Percentiles rank a stretch among this genome's conserved stretches.
Evolutionary conservation across 1,140 invertebrate genomes (phyloP).

Genomic region (Drosophila takahashii): DNA sequence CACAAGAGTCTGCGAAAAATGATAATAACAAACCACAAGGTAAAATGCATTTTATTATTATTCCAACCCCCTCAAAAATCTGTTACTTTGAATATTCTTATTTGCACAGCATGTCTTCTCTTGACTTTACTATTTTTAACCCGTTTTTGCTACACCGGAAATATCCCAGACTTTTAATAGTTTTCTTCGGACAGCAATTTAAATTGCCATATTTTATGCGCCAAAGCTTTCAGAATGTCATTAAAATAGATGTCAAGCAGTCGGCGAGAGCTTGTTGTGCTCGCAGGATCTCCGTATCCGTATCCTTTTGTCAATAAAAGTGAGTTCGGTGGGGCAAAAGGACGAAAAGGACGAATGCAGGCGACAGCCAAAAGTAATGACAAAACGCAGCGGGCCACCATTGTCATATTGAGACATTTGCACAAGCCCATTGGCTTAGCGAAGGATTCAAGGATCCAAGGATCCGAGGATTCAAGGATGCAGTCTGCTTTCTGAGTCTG

Average conservation of each 20-base stretch:
- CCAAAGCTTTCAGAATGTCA: conserved; percentile 72
- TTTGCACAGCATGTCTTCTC: conserved; percentile 31
- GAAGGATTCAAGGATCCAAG: conserved; percentile 13
- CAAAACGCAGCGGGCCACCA: conserved; percentile 79
- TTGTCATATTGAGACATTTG: conserved; percentile 82
- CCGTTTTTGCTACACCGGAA: conserved; percentile 36
- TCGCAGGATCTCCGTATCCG: conserved; percentile 15
- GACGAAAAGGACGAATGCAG: conserved; percentile 52
- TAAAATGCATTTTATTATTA: conserved; percentile 58
- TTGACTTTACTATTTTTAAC: neutral
- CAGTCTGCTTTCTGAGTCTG: conserved; percentile 2
- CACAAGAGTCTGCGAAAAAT: conserved; percentile 84
- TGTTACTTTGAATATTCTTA: conserved; percentile 27
- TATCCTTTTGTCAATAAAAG: conserved; percentile 37
- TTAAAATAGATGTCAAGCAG: conserved; percentile 74
- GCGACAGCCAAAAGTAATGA: conserved; percentile 78
- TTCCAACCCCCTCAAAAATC: neutral
- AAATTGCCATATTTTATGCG: conserved; percentile 77
- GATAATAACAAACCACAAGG: conserved; percentile 84
- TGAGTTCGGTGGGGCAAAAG: neutral
- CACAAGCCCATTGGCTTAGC: conserved; percentile 35
- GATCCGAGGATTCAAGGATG: conserved; percentile 23
- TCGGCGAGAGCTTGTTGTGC: conserved; percentile 13
- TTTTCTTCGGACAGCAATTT: conserved; percentile 66
- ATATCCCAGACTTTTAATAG: conserved; percentile 59